A percentile compares a stretch with the other conserved stretches of the same genome.
phyloP scores from a whole-genome alignment of 2,888 invertebrate genomes.

The Cremastinae sp. region DNA sequence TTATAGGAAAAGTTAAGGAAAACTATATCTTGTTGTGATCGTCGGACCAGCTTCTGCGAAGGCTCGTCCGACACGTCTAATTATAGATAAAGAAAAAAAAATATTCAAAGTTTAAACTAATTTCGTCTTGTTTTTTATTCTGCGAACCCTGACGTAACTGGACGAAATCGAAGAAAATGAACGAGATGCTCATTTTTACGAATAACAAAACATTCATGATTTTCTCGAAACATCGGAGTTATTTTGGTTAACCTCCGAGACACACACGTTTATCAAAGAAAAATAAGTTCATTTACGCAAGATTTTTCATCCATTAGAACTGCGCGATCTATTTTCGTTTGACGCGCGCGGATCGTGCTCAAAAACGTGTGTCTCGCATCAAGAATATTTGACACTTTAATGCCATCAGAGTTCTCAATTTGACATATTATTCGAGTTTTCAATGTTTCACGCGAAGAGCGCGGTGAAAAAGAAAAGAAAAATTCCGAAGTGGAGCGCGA shows the following conservation, averaged over 20 bases:
- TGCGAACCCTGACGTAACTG: background rate
- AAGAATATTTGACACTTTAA: background rate
- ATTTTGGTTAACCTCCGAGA: too few relatives aligned
- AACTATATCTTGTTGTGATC: slow-evolving; percentile 77
- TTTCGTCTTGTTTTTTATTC: slow-evolving; percentile 28
- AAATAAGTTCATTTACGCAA: too few relatives aligned
- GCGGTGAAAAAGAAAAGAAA: background rate
- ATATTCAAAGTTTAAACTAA: slow-evolving; percentile 69
- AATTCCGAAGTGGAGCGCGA: slow-evolving; percentile 14
- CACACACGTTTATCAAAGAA: too few relatives aligned
- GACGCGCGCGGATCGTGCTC: too few relatives aligned
- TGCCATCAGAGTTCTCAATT: background rate
- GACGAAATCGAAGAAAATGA: too few relatives aligned
- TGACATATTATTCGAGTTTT: background rate
- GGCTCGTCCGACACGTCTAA: slow-evolving; percentile 70
- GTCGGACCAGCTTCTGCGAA: slow-evolving; percentile 62
- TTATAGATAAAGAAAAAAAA: slow-evolving; percentile 71
- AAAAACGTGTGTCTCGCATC: too few relatives aligned
- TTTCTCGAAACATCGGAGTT: too few relatives aligned
- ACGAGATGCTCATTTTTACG: too few relatives aligned
- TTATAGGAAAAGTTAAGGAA: slow-evolving; percentile 69
- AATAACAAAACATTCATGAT: too few relatives aligned
- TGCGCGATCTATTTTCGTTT: too few relatives aligned
- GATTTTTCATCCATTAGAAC: too few relatives aligned
- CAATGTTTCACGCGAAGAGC: too few relatives aligned